These are phyloP conservation scores for Magallana angulata DNA, from an alignment of 1,140 invertebrate genomes.

Conservation along the genomic window DNA sequence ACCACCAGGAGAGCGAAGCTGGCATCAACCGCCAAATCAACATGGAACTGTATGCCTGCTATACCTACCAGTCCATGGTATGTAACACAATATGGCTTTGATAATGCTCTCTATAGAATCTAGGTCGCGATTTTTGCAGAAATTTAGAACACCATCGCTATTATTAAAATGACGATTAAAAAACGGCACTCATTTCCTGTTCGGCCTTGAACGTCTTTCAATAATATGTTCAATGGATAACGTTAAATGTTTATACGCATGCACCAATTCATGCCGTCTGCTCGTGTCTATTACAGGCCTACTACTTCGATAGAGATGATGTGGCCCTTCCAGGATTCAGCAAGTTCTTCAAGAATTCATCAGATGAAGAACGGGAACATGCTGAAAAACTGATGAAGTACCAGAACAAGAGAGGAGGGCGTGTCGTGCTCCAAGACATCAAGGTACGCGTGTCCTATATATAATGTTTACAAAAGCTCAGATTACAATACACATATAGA, in stretches of 20 bases:
- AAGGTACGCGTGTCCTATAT: conserved; percentile 54
- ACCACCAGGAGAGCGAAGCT: conserved; percentile 87
- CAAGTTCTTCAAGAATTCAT: conserved; percentile 86
- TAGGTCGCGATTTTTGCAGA: no score
- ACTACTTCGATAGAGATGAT: conserved; percentile 88
- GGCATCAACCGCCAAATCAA: conserved; percentile 93
- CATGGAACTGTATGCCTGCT: conserved; percentile 91
- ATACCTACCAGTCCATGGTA: conserved; percentile 92
- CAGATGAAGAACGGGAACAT: conserved; percentile 87
- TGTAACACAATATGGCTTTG: conserved; percentile 48
- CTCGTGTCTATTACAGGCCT: conserved; percentile 81
- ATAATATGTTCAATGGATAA: no score
- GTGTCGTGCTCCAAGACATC: conserved; percentile 81
- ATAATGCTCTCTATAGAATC: no score
- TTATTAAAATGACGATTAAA: no score
- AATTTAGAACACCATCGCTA: no score
- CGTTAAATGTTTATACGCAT: no score
- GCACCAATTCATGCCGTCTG: background rate
- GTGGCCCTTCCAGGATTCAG: conserved; percentile 86
- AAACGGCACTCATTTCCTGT: no score
- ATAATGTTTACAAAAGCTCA: no score
- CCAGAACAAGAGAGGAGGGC: conserved; percentile 89
- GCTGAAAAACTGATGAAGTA: conserved; percentile 87
- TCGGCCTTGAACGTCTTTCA: no score
- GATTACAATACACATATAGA: no score